Conservation (phyloP, 64 coral and sea anemone species). For the Cladopsammia gracilis region DNA sequence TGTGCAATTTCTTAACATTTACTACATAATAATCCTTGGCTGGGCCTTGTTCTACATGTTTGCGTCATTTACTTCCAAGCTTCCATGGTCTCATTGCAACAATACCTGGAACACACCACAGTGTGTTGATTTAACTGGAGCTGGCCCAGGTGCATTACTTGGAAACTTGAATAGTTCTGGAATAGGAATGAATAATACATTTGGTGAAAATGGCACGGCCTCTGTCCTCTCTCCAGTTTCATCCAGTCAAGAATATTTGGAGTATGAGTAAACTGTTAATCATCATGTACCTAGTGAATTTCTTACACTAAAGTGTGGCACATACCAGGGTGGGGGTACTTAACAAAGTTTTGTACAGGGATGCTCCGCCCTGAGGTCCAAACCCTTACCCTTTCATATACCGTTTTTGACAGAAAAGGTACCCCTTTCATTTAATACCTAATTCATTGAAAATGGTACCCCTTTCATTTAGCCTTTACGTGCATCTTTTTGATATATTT, state of each 20-base stretch:
- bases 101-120: conserved; percentile 84
- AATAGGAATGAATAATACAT: conserved; percentile 10
- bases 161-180: neutral
- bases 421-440: too few relatives aligned
- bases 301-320: too few relatives aligned
- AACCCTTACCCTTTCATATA: too few relatives aligned
- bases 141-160: too few relatives aligned
- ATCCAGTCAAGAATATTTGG: conserved; percentile 74
- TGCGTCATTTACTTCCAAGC: conserved; percentile 71
- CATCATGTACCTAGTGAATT: too few relatives aligned
- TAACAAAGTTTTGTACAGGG: too few relatives aligned
- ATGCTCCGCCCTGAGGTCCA: too few relatives aligned
- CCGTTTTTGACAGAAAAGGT: too few relatives aligned
- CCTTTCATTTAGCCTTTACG: too few relatives aligned
- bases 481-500: too few relatives aligned
- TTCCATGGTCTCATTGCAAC: conserved; percentile 90
- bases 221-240: neutral
- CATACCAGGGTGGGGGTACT: too few relatives aligned
- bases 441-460: too few relatives aligned
- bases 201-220: neutral
- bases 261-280: conserved; percentile 58
- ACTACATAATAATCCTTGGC: conserved; percentile 82
- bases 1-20: conserved; percentile 81
- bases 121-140: conserved; percentile 51
- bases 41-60: conserved; percentile 90